A percentile compares a stretch with the other conserved stretches of the same genome.
These are phyloP conservation scores for Ophioninae sp. DNA, from an alignment of 2,888 invertebrate genomes.

Conservation along the genomic window DNA sequence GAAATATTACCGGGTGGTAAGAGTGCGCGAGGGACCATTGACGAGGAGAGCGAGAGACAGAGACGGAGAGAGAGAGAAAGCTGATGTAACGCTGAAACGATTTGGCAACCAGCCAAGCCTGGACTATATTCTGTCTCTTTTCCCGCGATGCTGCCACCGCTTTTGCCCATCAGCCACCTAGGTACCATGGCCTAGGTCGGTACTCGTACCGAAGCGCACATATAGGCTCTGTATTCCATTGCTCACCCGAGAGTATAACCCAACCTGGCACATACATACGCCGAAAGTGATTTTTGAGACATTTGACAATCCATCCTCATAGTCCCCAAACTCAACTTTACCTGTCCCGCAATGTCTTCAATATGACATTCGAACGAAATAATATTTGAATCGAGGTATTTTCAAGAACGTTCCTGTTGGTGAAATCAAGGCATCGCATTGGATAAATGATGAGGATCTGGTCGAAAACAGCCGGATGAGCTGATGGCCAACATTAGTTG, in stretches of 20 bases:
- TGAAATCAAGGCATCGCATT: neutral
- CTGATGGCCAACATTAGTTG: neutral
- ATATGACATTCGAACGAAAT: neutral
- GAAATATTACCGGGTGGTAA: constrained; percentile 70
- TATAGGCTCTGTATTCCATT: constrained; percentile 34
- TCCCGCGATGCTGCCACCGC: constrained; percentile 24
- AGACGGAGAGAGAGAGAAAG: neutral
- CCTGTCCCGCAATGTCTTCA: neutral
- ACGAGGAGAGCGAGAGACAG: constrained; percentile 9
- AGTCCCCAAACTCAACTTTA: neutral
- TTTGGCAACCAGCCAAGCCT: constrained; percentile 74
- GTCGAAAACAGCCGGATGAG: neutral
- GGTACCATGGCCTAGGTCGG: constrained; percentile 35
- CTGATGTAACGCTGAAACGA: constrained; percentile 69
- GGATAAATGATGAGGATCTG: neutral
- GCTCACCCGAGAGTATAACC: constrained; percentile 47
- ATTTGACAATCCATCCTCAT: neutral
- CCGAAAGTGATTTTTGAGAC: neutral
- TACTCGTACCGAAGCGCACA: constrained; percentile 3
- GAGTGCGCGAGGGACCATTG: constrained; percentile 55
- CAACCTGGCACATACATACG: constrained; percentile 5
- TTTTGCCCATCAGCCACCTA: constrained; percentile 51
- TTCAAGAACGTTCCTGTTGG: neutral
- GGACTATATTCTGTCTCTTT: constrained; percentile 60
- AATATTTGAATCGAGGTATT: neutral